Conservation (phyloP, 2,113 vertebrate genomes). For the Thalassarche chlororhynchos region DNA sequence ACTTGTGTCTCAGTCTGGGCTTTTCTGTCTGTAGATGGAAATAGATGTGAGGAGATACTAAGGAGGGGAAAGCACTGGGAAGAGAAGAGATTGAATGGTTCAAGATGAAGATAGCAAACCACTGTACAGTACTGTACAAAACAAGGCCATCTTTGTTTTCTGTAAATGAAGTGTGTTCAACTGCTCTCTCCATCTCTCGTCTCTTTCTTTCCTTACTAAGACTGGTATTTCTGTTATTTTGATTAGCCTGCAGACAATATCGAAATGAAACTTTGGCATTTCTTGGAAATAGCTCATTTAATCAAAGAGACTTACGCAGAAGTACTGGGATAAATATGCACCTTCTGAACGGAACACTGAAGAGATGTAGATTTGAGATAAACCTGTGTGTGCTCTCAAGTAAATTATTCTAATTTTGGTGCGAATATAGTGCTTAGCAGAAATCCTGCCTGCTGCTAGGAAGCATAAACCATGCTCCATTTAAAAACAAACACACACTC, state of each 20-base stretch:
- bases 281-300: neutral
- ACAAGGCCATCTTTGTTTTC: slow-evolving; percentile 32
- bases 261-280: neutral
- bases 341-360: neutral
- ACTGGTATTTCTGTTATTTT: neutral
- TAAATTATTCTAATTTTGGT: neutral
- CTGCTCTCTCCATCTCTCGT: neutral
- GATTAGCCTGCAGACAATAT: neutral
- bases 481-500: neutral
- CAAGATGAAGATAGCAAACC: neutral
- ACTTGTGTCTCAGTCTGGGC: neutral
- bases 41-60: neutral
- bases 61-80: neutral
- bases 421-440: neutral
- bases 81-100: neutral
- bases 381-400: neutral
- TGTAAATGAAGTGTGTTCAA: neutral
- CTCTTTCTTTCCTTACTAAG: neutral
- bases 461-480: neutral
- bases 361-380: neutral
- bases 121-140: neutral
- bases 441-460: neutral
- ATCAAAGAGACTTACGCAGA: neutral
- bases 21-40: neutral
- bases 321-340: neutral